Conservation (phyloP, 2,888 invertebrate species). For the Synanthedon andrenaeformis region DNA sequence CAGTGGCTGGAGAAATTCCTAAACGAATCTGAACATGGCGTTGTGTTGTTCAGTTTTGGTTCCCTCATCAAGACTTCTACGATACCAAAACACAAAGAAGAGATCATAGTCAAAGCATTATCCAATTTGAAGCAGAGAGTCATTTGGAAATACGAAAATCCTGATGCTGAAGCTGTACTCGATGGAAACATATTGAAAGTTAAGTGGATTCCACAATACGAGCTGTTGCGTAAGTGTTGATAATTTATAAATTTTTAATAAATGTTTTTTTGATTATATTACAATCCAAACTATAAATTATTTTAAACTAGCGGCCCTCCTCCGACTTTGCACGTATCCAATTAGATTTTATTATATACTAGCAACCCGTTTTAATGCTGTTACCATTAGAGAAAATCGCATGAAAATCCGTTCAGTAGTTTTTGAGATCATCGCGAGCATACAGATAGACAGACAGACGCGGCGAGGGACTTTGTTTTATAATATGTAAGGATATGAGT, state of each 20-base stretch:
- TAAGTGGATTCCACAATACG: conserved; percentile 80
- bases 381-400: too few species aligned
- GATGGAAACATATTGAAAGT: conserved; percentile 68
- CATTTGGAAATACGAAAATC: conserved; percentile 83
- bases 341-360: background rate
- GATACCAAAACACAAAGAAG: conserved; percentile 72
- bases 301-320: too few species aligned
- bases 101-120: conserved; percentile 73
- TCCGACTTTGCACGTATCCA: background rate
- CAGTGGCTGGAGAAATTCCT: conserved; percentile 75
- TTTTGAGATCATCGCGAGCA: too few species aligned
- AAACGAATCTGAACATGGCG: conserved; percentile 75
- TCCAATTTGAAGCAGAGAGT: conserved; percentile 75
- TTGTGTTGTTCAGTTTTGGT: conserved; percentile 82
- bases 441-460: too few species aligned
- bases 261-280: background rate
- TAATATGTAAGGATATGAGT: too few species aligned
- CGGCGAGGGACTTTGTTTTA: too few species aligned
- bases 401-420: too few species aligned
- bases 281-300: background rate
- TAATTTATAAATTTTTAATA: background rate
- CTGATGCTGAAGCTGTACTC: conserved; percentile 42
- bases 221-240: conserved; percentile 74
- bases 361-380: background rate
- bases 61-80: conserved; percentile 79